Evolutionary conservation across 1,140 invertebrate genomes (phyloP), one percentile per base, ranked within the genome.

Genomic region (Teleopsis dalmanni): DNA sequence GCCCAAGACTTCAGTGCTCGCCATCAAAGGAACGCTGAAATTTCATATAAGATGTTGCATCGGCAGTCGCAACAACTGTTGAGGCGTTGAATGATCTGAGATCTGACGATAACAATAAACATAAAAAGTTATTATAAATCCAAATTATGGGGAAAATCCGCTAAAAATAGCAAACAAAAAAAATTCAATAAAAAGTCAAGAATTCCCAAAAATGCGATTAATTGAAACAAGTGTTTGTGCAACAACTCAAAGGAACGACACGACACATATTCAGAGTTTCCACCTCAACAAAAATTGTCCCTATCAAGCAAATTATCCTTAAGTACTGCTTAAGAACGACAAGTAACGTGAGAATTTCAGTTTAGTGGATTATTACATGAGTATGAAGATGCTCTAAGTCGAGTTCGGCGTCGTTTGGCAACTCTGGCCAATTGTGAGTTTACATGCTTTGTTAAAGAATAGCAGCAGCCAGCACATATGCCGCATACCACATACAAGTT

Each of bases 21-120:
- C 21, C 33, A 22, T 18, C 22, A 35, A 34, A 23, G 29, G n/a
- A 21, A 35, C 31, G 44, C 44, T 22, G 26, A 25, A 43, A 29
- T 31, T 43, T 19, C 19, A 23, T 11, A 29, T n/a, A 11, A 4
- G 23, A 29, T 35, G 44, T 34, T 25, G 18, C 29, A 33, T 19
- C 34, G 26, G 35, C 31, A 46, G 22, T 27, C 29, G 44, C 29
- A 46, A 33, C 22, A 57, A 36, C 48, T 35, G 13, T 11, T 25
- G 41, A 56, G 26, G 31, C 46, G 62, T 57, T 65, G 62, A 65
- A 57, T 65, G 62, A 65, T 65, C 58, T 42, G 59, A 45, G 54
- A 48, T 48, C 50, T 49, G 42, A 50, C 42, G 38, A 25, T 37
- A 41, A 48, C n/a, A n/a, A n/a, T n/a, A n/a, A n/a, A n/a, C n/a